Conservation (phyloP, 37 sponge, comb jelly and placozoan genomes). For the Oopsacas minuta region DNA sequence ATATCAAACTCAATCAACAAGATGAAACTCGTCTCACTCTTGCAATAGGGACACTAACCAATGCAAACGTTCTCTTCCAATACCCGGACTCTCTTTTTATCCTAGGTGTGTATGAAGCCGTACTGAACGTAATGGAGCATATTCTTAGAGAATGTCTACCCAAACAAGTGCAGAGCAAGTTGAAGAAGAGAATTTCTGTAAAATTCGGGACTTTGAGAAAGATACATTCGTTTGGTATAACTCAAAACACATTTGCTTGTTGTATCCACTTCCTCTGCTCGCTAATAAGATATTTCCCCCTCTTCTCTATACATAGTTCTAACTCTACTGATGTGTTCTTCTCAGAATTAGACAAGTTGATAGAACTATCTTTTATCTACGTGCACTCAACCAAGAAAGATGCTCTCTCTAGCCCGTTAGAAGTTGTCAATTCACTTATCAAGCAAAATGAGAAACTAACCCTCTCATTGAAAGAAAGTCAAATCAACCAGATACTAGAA, state of each 20-base stretch:
- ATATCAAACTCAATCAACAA: neutral
- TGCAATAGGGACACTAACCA: neutral
- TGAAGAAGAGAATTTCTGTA: constrained; percentile 9
- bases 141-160: neutral
- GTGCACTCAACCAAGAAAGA: neutral
- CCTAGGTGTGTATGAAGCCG: neutral
- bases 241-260: neutral
- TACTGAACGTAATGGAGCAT: constrained; percentile 5
- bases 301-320: neutral
- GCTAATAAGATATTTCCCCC: neutral
- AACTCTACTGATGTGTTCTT: constrained; percentile 1
- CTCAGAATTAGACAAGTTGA: neutral
- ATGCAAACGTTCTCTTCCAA: constrained; percentile 5
- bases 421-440: constrained; percentile 2
- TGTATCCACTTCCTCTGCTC: constrained; percentile 17
- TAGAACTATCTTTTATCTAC: neutral
- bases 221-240: neutral
- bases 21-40: neutral
- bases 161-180: constrained; percentile 17
- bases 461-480: constrained; percentile 4
- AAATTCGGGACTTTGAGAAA: constrained; percentile 1
- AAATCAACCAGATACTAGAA: neutral
- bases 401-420: neutral
- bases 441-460: constrained; percentile 9
- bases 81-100: neutral